A percentile compares a stretch with the other conserved stretches of the same genome.
These are phyloP conservation scores for Cyanoliseus patagonus DNA, from an alignment of 2,113 vertebrate genomes.

Conservation along the genomic window DNA sequence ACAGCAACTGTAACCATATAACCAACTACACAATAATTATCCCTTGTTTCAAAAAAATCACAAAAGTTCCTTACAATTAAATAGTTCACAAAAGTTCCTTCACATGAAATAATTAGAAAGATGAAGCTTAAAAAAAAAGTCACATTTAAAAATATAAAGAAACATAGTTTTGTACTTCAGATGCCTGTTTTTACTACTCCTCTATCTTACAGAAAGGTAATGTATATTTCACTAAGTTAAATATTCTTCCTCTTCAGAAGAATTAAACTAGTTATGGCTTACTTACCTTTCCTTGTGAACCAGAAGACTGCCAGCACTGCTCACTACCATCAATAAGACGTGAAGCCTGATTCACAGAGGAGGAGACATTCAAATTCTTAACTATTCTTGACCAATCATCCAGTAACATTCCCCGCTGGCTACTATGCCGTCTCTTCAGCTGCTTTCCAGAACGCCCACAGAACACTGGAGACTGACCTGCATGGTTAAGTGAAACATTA, in stretches of 20 bases:
- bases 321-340: slow-evolving; percentile 92
- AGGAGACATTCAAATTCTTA: slow-evolving; percentile 91
- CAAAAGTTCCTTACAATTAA: neutral
- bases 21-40: neutral
- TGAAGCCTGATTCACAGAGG: slow-evolving; percentile 91
- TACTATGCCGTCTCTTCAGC: slow-evolving; percentile 88
- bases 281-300: slow-evolving; percentile 94
- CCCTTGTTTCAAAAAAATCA: neutral
- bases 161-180: neutral
- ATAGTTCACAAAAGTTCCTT: neutral
- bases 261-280: neutral
- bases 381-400: slow-evolving; percentile 97
- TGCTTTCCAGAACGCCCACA: slow-evolving; percentile 96
- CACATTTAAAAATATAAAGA: neutral
- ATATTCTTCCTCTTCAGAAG: neutral
- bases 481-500: neutral
- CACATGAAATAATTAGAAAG: neutral
- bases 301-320: slow-evolving; percentile 98
- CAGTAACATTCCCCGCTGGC: slow-evolving; percentile 90
- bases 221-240: neutral
- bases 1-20: neutral
- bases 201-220: neutral
- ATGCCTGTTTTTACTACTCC: neutral
- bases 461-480: slow-evolving; percentile 90
- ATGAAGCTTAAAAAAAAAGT: neutral